A percentile compares a stretch with the other conserved stretches of the same genome.
These are phyloP conservation scores for Dolichotis patagonum DNA, from an alignment of 2,113 vertebrate genomes.

Conservation along the genomic window DNA sequence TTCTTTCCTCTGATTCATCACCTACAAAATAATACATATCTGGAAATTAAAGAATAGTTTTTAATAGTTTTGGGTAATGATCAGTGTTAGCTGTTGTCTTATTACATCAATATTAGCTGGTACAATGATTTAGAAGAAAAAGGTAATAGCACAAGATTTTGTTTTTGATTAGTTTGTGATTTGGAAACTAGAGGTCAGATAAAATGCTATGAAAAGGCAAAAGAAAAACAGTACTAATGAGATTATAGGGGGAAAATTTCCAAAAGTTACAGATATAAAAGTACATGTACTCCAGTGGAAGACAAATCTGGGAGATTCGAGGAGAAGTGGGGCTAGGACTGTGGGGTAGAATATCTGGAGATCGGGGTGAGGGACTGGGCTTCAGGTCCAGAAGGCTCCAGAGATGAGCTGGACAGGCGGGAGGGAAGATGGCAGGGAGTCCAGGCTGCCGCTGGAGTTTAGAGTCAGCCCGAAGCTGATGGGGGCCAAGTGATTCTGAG, in stretches of 20 bases:
- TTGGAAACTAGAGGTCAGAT: neutral
- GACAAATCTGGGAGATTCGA: neutral
- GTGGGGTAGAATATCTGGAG: rapidly evolving
- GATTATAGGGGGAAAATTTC: neutral
- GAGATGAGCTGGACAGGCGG: neutral
- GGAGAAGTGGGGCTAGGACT: neutral
- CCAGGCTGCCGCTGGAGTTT: neutral
- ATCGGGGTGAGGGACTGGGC: neutral
- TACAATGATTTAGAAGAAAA: neutral
- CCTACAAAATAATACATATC: neutral
- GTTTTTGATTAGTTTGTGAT: neutral
- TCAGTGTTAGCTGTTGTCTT: neutral
- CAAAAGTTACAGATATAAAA: neutral
- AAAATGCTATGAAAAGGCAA: neutral
- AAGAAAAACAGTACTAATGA: neutral
- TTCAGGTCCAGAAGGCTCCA: neutral
- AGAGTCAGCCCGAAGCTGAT: neutral
- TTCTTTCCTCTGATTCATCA: neutral
- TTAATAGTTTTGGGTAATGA: neutral
- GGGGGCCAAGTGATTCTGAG: neutral
- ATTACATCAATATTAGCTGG: neutral
- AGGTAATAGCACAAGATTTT: neutral
- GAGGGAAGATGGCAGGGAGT: neutral
- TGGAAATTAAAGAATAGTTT: neutral
- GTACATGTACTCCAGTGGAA: neutral